Evolutionary conservation across 2,797 vertebrate genomes (phyloP).

Genomic region (Chrysocyon brachyurus): DNA sequence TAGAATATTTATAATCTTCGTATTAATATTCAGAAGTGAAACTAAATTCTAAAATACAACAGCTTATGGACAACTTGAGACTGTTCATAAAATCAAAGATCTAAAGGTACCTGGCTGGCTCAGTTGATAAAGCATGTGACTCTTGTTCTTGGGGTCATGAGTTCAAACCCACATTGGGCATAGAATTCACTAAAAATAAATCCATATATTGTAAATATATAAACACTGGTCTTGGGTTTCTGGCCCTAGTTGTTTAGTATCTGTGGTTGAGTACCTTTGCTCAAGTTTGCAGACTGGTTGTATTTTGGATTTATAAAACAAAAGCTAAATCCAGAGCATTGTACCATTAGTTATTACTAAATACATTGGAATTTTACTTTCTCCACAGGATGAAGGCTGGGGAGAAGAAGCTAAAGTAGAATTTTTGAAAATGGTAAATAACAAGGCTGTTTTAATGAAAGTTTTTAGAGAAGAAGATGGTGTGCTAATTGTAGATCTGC

Average conservation of each 20-base stretch:
- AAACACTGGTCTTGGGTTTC: background rate
- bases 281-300: constrained; percentile 1
- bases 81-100: background rate
- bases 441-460: constrained; percentile 89
- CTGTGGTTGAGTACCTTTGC: background rate
- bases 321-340: constrained; percentile 37
- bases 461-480: constrained; percentile 88
- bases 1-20: constrained; percentile 33
- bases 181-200: background rate
- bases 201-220: background rate
- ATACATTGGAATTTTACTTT: constrained; percentile 55
- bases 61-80: background rate
- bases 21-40: constrained; percentile 45
- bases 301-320: background rate
- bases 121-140: background rate
- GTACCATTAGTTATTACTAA: constrained; percentile 50
- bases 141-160: background rate
- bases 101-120: background rate
- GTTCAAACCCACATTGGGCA: background rate
- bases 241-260: background rate
- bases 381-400: constrained; percentile 88
- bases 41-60: background rate
- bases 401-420: constrained; percentile 84
- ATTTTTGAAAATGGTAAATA: constrained; percentile 89
- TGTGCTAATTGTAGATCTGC: constrained; percentile 90